Base-by-base conservation (phyloP, 1,140 invertebrate genomes). In the Zaprionus capensis region DNA sequence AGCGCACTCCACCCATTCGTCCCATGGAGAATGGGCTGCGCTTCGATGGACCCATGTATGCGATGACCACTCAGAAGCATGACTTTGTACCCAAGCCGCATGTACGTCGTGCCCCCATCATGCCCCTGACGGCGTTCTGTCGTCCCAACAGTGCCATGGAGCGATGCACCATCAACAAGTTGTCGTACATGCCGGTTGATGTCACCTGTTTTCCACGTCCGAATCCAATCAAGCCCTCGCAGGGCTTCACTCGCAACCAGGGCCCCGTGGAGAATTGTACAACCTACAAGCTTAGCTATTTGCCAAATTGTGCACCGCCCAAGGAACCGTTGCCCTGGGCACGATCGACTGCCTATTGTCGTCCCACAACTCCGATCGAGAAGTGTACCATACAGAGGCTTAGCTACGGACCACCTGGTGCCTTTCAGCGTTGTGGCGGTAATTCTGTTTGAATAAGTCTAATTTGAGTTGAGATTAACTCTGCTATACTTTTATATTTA, bases 11-110 rank as follows among this genome's bases (percentile, higher is more conserved):
- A 0, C 81, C 92, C 17, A 93, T 94, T 26, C 77, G 88, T 0
- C 92, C 92, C 6, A 84, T 78, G 73, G 81, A 87, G 46, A 91
- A 91, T 46, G 81, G 81, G 9, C 49, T 92, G 53, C 82, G 87
- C 12, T 92, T 95, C 2, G 93, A 94, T 82, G 96, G 95, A 7
- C 95, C 96, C 22, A 95, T 96, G 93, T 95, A 96, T 85, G 94
- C 95, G 69, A 92, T 95, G 66, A 96, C 96, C 1, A 96, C 96
- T 11, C 94, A 96, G 68, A 95, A 96, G 71, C 95, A 96, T 78
- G 96, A 96, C 93, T 96, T 94, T 82, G 95, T 95, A 11, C 94
- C 96, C 64, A 96, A 96, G 92, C 94, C 93, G 1, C 90, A 93
- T 55, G 92, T 93, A 70, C 91, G 92, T 31, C 92, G 93, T 1